Base-by-base conservation (phyloP, 2,888 invertebrate genomes). In the Thysanoteuthis rhombus region DNA sequence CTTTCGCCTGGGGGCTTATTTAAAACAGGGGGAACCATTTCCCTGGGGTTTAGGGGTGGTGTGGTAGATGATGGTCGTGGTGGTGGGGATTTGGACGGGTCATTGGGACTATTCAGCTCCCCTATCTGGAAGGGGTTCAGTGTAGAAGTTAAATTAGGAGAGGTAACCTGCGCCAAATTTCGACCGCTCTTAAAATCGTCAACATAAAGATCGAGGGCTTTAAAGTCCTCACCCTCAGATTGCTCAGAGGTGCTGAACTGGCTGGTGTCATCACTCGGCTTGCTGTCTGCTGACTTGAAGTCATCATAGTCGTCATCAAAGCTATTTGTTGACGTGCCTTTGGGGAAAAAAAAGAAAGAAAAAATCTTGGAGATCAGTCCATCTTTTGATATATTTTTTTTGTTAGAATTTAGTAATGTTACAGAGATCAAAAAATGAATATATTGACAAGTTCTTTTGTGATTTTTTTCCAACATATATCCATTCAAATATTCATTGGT, bases 151-250 rank as follows among this genome's bases (percentile, higher is more conserved):
- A 75, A 45, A 10, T 45, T 90, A 40, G 90, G 90, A 42, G 90
- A 90, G 90, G 90, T 39, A 32, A 95, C 95, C 42, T 94, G 93
- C n/a, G 94, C 93, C 32, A 94, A 94, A 93, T 95, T 95, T 92
- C 94, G 94, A 91, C 95, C 95, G 91, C 95, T 94, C 92, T 95
- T 95, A 93, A 96, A 96, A 90, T 96, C 96, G 93, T 96, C 96
- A 8, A 96, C 95, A 93, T 96, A 96, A 40, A 95, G 95, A 93
- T 96, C 96, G 94, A 96, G 95, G 94, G 95, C 95, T 52, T 95
- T 95, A 93, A 96, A 96, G 92, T 96, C 96, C 93, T 96, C 96
- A 36, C 95, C 96, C 94, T 96, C 96, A 19, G 96, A 96, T 93
- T 96, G 96, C 93, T 96, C 96, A 1, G 96, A 96, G 19, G 96